Evolutionary conservation across 2,888 invertebrate genomes (phyloP).

Genomic region (Pterobdella sp.): DNA sequence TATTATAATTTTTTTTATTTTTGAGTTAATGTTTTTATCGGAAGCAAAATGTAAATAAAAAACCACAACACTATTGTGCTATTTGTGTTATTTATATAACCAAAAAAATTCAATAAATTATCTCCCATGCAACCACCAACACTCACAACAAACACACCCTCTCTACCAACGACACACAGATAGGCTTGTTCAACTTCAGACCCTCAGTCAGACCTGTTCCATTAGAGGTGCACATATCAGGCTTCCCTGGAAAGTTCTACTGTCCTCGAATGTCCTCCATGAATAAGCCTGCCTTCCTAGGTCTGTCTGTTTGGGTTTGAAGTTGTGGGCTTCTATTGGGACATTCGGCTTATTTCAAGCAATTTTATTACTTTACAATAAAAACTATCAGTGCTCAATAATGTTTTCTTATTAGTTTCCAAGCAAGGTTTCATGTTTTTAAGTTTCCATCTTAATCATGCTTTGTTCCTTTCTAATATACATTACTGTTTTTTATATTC

Average conservation of each 20-base stretch:
- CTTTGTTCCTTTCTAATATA: too few species aligned
- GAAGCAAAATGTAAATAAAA: neutral
- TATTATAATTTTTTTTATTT: neutral
- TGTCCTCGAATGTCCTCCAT: constrained; percentile 98
- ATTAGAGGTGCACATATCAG: constrained; percentile 82
- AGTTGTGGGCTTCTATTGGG: too few species aligned
- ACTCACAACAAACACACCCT: neutral
- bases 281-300: constrained; percentile 95
- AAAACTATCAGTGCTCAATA: too few species aligned
- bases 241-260: constrained; percentile 94
- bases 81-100: neutral
- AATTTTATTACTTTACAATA: too few species aligned
- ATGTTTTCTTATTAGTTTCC: too few species aligned
- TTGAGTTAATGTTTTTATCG: neutral
- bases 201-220: constrained; percentile 96
- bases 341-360: too few species aligned
- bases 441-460: too few species aligned
- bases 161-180: constrained; percentile 48
- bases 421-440: too few species aligned
- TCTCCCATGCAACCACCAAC: neutral
- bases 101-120: neutral
- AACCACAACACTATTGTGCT: neutral
- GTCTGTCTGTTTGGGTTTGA: constrained; percentile 41
- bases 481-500: too few species aligned
- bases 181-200: constrained; percentile 92